Conservation (phyloP, 1,140 invertebrate species). For the Atta cephalotes region DNA sequence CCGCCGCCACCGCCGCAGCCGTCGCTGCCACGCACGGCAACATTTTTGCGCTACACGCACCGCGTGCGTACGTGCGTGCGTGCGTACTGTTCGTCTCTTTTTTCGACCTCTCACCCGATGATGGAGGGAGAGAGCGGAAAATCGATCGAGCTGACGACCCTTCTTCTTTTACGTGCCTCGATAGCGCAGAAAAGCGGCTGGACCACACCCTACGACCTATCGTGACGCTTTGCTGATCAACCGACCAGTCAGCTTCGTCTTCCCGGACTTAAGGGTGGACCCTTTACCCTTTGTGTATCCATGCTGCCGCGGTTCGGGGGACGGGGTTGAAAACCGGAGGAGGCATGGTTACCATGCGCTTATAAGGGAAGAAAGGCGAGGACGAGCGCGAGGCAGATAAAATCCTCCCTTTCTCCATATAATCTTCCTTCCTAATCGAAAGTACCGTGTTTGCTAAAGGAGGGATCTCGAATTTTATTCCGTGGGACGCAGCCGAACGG, state of each 20-base stretch:
- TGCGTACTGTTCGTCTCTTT: slow-evolving; percentile 61
- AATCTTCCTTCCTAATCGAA: slow-evolving; percentile 50
- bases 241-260: slow-evolving; percentile 73
- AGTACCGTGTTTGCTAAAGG: slow-evolving; percentile 44
- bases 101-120: slow-evolving; percentile 56
- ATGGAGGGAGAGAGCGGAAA: slow-evolving; percentile 77
- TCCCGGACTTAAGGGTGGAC: slow-evolving; percentile 64
- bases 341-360: slow-evolving; percentile 34
- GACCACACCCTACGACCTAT: slow-evolving; percentile 79
- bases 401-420: slow-evolving; percentile 25
- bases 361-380: slow-evolving; percentile 48
- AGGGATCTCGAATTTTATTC: slow-evolving; percentile 20
- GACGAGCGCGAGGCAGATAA: slow-evolving; percentile 29
- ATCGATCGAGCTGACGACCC: slow-evolving; percentile 83
- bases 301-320: not conserved
- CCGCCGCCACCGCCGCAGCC: slow-evolving; percentile 56
- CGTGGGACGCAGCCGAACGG: not conserved
- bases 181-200: slow-evolving; percentile 53
- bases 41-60: slow-evolving; percentile 68
- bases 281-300: slow-evolving; percentile 55
- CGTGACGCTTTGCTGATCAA: slow-evolving; percentile 55
- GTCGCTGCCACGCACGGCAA: slow-evolving; percentile 59
- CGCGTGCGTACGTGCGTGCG: slow-evolving; percentile 33
- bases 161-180: slow-evolving; percentile 70
- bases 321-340: slow-evolving; percentile 40